These are phyloP conservation scores for Thyatira batis DNA, from an alignment of 2,888 invertebrate genomes.

Conservation along the genomic window DNA sequence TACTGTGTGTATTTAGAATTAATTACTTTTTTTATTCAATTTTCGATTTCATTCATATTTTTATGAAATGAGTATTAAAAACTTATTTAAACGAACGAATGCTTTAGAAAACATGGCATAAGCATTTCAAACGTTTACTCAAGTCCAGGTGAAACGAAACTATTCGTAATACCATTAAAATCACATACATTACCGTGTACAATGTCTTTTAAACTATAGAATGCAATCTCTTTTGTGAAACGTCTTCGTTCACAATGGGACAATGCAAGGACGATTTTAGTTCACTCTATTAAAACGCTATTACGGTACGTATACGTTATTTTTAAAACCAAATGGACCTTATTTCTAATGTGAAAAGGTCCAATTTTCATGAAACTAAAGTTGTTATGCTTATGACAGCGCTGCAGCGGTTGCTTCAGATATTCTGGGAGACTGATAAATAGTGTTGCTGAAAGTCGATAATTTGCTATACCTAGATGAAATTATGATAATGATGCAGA, in stretches of 20 bases:
- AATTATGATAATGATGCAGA: no score
- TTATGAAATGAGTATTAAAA: no score
- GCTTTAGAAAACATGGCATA: no score
- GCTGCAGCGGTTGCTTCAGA: constrained; percentile 20
- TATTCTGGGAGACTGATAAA: constrained; percentile 17
- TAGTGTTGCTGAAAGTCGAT: constrained; percentile 1
- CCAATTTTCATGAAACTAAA: constrained; percentile 7
- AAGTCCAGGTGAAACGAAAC: constrained; percentile 39
- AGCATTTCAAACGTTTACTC: constrained; percentile 8
- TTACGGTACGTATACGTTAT: constrained; percentile 43
- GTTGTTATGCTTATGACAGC: constrained; percentile 13
- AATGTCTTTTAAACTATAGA: constrained; percentile 51
- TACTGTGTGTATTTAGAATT: no score
- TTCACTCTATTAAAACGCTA: constrained; percentile 74
- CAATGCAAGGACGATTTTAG: constrained; percentile 78
- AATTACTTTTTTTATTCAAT: no score
- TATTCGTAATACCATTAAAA: constrained; percentile 32
- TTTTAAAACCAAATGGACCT: constrained; percentile 8
- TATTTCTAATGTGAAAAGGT: background rate
- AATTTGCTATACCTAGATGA: background rate
- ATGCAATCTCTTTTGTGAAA: constrained; percentile 66
- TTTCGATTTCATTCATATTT: no score
- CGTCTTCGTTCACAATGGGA: constrained; percentile 66
- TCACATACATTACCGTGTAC: constrained; percentile 40
- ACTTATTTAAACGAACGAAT: no score